phyloP scores from a whole-genome alignment of 2,888 invertebrate species.

The Melinaea marsaeus region DNA sequence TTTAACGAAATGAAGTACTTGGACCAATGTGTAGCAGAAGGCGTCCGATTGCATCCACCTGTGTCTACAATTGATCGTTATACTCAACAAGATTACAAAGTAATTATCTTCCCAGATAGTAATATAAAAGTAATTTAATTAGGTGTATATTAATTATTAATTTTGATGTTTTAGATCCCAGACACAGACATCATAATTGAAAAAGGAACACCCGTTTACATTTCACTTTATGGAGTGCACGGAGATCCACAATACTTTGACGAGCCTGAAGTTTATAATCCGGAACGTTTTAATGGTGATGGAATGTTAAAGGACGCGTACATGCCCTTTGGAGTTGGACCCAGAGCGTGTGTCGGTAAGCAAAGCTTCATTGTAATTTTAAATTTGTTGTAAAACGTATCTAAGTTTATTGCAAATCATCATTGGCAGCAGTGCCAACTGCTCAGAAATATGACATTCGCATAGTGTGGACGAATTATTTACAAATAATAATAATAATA shows the following conservation, averaged over 20 bases:
- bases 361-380: background rate
- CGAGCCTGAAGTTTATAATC: constrained; percentile 25
- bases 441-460: no score
- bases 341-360: constrained; percentile 34
- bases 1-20: constrained; percentile 38
- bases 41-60: constrained; percentile 35
- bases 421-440: no score
- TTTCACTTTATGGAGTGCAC: constrained; percentile 37
- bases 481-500: no score
- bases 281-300: constrained; percentile 29
- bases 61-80: constrained; percentile 34
- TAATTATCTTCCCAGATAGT: constrained; percentile 8
- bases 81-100: constrained; percentile 30
- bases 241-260: constrained; percentile 31
- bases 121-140: no score
- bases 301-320: constrained; percentile 25
- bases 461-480: no score
- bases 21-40: constrained; percentile 37
- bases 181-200: constrained; percentile 34
- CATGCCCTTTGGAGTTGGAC: constrained; percentile 32
- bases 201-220: constrained; percentile 37
- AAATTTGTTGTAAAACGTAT: no score
- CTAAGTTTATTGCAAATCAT: no score
- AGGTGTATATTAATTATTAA: no score
- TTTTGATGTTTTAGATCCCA: constrained; percentile 28